Conservation (phyloP, 2,113 vertebrate species). For the Manacus vitellinus region DNA sequence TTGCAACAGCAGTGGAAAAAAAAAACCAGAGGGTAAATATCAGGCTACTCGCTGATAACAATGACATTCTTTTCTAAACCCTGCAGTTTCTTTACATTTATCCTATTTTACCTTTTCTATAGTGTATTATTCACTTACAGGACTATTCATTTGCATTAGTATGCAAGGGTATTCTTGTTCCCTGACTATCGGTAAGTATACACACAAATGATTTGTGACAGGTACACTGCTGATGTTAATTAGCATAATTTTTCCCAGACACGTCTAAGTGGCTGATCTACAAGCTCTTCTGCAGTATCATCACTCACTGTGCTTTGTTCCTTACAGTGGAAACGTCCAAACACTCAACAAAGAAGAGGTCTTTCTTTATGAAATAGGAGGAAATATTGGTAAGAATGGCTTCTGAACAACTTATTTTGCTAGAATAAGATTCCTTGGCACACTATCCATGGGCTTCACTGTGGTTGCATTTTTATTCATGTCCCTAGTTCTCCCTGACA, state of each 20-base stretch:
- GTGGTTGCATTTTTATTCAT: neutral
- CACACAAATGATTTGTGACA: constrained; percentile 1
- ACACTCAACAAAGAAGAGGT: constrained; percentile 85
- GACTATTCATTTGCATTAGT: constrained; percentile 9
- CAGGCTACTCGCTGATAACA: neutral
- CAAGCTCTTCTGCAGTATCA: neutral
- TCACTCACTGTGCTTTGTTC: constrained; percentile 61
- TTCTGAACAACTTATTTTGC: neutral
- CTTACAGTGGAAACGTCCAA: constrained; percentile 75
- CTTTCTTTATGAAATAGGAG: constrained; percentile 94
- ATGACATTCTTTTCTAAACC: neutral
- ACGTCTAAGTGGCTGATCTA: neutral
- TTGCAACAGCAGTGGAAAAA: neutral
- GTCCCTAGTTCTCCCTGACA: neutral
- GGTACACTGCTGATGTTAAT: neutral
- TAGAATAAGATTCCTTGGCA: neutral
- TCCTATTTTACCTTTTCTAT: neutral
- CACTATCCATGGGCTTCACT: neutral
- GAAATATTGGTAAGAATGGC: constrained; percentile 93
- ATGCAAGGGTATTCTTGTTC: constrained; percentile 30
- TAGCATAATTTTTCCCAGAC: neutral
- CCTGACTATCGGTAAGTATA: constrained; percentile 32
- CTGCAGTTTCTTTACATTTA: neutral
- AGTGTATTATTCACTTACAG: neutral
- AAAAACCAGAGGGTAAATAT: neutral